phyloP scores from a whole-genome alignment of 1,140 invertebrate species.

The Sminthurides bifidus region DNA sequence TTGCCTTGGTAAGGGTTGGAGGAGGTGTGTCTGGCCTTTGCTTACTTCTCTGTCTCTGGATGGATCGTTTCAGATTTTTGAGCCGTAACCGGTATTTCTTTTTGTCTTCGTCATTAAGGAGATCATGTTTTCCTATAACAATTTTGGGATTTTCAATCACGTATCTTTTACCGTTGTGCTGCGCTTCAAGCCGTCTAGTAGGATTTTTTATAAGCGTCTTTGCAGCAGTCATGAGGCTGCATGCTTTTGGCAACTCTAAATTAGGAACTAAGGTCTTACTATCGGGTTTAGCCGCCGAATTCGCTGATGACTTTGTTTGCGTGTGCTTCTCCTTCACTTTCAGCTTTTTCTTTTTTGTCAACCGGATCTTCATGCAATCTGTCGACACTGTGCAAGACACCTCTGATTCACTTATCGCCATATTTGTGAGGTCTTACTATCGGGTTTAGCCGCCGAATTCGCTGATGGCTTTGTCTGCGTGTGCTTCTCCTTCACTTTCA shows the following conservation, averaged over 20 bases:
- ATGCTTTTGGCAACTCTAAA: not conserved
- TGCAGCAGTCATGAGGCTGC: not conserved
- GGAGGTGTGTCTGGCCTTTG: not conserved
- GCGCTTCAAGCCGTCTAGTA: not conserved
- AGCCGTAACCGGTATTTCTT: not conserved
- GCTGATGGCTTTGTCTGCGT: not conserved
- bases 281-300: not conserved
- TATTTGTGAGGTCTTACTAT: too few relatives aligned
- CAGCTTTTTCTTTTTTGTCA: not conserved
- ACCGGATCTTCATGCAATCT: not conserved
- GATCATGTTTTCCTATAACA: too few relatives aligned
- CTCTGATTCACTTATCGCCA: not conserved
- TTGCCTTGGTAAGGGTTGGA: not conserved
- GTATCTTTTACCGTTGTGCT: not conserved
- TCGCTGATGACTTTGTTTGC: not conserved
- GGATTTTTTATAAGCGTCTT: not conserved
- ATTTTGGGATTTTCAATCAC: not conserved
- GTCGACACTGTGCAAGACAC: not conserved
- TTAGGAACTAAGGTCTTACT: not conserved
- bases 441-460: too few relatives aligned
- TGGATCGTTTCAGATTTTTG: not conserved
- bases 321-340: constrained; percentile 4
- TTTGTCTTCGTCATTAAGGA: not conserved
- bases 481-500: not conserved
- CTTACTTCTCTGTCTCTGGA: too few relatives aligned